Conservation (phyloP, 1,140 invertebrate genomes). For the Triops cancriformis region DNA sequence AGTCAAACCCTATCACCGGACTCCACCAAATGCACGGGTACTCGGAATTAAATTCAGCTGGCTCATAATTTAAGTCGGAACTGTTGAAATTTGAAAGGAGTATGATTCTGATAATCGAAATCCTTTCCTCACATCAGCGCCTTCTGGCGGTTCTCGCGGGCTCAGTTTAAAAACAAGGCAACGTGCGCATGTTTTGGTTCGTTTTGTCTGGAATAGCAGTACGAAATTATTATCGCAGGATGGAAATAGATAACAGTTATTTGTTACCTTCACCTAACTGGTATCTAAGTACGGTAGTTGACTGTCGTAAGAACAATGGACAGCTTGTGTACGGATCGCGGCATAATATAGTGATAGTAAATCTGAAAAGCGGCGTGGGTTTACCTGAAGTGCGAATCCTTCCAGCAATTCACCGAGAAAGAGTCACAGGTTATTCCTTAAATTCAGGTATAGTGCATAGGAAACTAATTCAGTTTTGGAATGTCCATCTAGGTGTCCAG, state of each 20-base stretch:
- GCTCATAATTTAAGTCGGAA: no score
- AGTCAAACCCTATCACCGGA: no score
- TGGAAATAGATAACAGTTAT: neutral
- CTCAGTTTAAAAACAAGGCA: neutral
- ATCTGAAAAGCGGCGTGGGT: slow-evolving; percentile 15
- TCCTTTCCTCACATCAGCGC: no score
- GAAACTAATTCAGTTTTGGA: neutral
- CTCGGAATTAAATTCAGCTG: no score
- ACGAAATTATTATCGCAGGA: neutral
- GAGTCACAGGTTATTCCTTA: slow-evolving; percentile 18
- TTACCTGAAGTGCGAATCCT: slow-evolving; percentile 14
- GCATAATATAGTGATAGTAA: slow-evolving; percentile 14
- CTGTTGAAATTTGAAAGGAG: no score
- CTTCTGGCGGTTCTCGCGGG: no score
- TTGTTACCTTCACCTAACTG: slow-evolving; percentile 24
- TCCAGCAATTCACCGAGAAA: slow-evolving; percentile 19
- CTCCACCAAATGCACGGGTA: no score
- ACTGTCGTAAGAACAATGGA: slow-evolving; percentile 11
- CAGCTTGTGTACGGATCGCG: slow-evolving; percentile 19
- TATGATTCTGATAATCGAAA: no score
- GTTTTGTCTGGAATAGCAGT: neutral
- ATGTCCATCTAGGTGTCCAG: neutral
- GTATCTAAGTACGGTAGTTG: slow-evolving; percentile 22
- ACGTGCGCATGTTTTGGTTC: neutral
- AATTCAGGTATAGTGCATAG: no score